Base-by-base conservation (phyloP, 2,797 vertebrate species). In the Allobates femoralis region DNA sequence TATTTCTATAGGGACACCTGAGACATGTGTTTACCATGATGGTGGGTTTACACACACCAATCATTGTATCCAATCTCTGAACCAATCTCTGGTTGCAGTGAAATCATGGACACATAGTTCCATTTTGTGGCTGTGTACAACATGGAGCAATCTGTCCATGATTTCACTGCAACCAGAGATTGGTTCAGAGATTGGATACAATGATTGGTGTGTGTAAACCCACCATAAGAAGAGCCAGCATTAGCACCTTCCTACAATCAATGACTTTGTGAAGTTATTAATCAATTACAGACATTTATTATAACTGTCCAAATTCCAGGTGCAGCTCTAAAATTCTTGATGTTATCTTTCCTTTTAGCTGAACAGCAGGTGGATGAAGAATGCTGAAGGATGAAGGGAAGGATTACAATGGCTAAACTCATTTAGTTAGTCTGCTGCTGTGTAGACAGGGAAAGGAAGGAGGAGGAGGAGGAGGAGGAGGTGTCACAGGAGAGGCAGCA, bases 361-460 rank as follows among this genome's bases (percentile, higher is more conserved):
- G 79, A 79, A 83, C 87, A 88, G 71, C 81, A 77, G 83, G 81
- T 58, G 75, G 87, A 77, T 85, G 28, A 81, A 78, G 78, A 74
- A 74, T 79, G 69, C 37, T 60, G 26, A 60, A 71, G 73, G 84
- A 60, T 69, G 88, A 32, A 81, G 79, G 90, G 90, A 89, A 84
- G 90, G 86, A 30, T 81, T 34, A 50, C 60, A 86, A 37, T 73
- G 67, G 46, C 87, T 88, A 74, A 79, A 88, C 58, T 30, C 55
- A 78, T 83, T 74, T 79, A 83, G 84, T 26, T 32, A 64, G 51
- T 62, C 32, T 83, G 60, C 56, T 83, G 64, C 50, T 71, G 34
- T 41, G 69, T 64, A 75, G 79, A 56, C 67, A 56, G 32, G 37
- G 67, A 53, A 62, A 80, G 81, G 41, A 34, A 80, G 80, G 71